phyloP scores from a whole-genome alignment of 2,888 invertebrate genomes.

The Nyleta sp. region DNA sequence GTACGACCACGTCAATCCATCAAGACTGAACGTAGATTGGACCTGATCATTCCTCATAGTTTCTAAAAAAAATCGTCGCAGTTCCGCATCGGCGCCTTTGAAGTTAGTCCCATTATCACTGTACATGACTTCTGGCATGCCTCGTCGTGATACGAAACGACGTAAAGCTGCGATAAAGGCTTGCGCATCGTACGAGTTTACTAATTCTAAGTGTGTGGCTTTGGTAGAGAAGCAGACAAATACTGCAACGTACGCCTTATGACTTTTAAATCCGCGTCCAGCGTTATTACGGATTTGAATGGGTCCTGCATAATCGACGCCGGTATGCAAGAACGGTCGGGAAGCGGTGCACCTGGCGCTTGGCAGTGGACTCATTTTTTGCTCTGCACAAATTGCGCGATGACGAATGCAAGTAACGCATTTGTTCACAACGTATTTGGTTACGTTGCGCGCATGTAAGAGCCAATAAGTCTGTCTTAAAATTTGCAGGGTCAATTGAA shows the following conservation, averaged over 20 bases:
- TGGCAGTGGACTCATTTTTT: slow-evolving; percentile 23
- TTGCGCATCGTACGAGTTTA: background rate
- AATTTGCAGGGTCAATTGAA: slow-evolving; percentile 35
- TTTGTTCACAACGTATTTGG: slow-evolving; percentile 4
- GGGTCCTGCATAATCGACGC: slow-evolving; percentile 14
- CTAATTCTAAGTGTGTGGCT: slow-evolving; percentile 1
- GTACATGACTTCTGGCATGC: background rate
- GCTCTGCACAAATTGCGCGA: background rate
- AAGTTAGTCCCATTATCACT: slow-evolving; percentile 28
- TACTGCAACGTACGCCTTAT: background rate
- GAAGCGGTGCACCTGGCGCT: background rate
- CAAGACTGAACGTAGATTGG: too few relatives aligned
- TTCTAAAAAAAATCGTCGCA: too few relatives aligned
- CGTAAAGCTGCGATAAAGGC: slow-evolving; percentile 10
- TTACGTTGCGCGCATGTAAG: slow-evolving; percentile 12
- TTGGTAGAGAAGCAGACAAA: slow-evolving; percentile 6
- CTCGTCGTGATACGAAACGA: background rate
- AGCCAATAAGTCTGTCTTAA: slow-evolving; percentile 52
- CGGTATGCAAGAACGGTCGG: background rate
- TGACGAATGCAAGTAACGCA: slow-evolving; percentile 25
- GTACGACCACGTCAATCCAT: too few relatives aligned
- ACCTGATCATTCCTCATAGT: too few relatives aligned
- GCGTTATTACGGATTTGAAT: background rate
- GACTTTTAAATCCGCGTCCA: background rate
- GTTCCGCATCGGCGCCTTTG: slow-evolving; percentile 25